A percentile compares a stretch with the other conserved stretches of the same genome.
Evolutionary conservation across 2,113 vertebrate genomes (phyloP).

Genomic region (Motacilla alba): DNA sequence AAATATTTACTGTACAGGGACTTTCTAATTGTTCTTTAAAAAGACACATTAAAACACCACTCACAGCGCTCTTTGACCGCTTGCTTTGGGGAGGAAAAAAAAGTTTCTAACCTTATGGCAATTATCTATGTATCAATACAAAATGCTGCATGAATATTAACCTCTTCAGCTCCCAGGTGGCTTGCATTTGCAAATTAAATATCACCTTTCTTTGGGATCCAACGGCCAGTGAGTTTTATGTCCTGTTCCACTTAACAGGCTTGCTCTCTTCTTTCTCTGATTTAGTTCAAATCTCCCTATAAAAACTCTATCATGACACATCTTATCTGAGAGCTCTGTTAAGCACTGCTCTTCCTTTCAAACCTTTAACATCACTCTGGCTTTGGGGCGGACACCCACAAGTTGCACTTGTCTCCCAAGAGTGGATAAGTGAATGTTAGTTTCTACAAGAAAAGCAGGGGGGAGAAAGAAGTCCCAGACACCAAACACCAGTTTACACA

Average conservation of each 20-base stretch:
- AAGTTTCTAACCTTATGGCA: background rate
- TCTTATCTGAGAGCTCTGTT: background rate
- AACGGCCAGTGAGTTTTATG: background rate
- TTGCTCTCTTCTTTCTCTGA: background rate
- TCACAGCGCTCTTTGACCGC: background rate
- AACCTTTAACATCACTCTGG: background rate
- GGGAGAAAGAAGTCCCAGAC: background rate
- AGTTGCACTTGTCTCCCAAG: background rate
- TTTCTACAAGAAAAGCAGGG: background rate
- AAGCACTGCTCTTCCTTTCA: background rate
- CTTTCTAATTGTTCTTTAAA: background rate
- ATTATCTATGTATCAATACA: background rate
- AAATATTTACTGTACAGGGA: background rate
- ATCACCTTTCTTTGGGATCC: background rate
- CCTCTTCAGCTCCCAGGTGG: background rate
- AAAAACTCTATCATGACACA: rapidly evolving
- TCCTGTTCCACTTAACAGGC: background rate
- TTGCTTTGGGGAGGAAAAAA: background rate
- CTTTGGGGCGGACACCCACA: background rate
- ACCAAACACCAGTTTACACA: background rate
- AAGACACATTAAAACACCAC: background rate
- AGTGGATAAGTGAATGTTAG: background rate
- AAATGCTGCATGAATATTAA: background rate
- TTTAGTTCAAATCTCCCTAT: background rate
- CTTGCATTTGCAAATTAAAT: background rate